Conservation (phyloP, 1,140 invertebrate genomes). For the Eueides isabella region DNA sequence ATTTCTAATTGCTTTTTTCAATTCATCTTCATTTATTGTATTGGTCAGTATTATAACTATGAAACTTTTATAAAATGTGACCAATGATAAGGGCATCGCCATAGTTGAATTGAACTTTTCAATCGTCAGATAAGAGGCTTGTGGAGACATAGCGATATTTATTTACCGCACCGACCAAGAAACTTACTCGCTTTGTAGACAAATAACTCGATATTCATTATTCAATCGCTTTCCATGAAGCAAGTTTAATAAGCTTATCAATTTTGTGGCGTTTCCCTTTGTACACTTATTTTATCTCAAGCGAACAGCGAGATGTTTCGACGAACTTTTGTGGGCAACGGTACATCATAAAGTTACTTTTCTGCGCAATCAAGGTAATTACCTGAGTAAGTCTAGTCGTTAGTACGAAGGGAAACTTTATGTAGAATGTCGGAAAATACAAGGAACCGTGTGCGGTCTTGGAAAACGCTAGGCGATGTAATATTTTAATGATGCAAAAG, state of each 20-base stretch:
- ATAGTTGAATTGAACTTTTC: slow-evolving; percentile 54
- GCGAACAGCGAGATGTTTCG: slow-evolving; percentile 16
- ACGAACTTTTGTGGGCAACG: slow-evolving; percentile 22
- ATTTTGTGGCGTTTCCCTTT: slow-evolving; percentile 34
- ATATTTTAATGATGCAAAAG: slow-evolving; percentile 46
- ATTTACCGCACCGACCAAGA: slow-evolving; percentile 54
- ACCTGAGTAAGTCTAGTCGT: slow-evolving; percentile 38
- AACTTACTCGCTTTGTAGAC: slow-evolving; percentile 56
- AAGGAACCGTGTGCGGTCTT: slow-evolving; percentile 37
- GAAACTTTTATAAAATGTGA: not conserved
- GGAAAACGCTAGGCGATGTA: slow-evolving; percentile 38
- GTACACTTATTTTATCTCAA: slow-evolving; percentile 27
- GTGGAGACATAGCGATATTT: slow-evolving; percentile 57
- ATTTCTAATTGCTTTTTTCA: too few relatives aligned
- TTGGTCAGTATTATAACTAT: not conserved
- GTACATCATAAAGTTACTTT: slow-evolving; percentile 36
- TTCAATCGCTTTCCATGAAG: slow-evolving; percentile 35
- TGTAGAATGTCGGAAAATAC: slow-evolving; percentile 41
- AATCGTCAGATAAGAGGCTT: slow-evolving; percentile 69
- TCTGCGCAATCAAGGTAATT: slow-evolving; percentile 41
- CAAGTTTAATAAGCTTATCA: slow-evolving; percentile 39
- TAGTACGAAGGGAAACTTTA: slow-evolving; percentile 42
- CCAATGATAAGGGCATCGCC: slow-evolving; percentile 28
- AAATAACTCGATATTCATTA: slow-evolving; percentile 56
- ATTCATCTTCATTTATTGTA: too few relatives aligned